These are phyloP conservation scores for Drosophila sp. DNA, from an alignment of 1,140 invertebrate species.

Conservation along the genomic window DNA sequence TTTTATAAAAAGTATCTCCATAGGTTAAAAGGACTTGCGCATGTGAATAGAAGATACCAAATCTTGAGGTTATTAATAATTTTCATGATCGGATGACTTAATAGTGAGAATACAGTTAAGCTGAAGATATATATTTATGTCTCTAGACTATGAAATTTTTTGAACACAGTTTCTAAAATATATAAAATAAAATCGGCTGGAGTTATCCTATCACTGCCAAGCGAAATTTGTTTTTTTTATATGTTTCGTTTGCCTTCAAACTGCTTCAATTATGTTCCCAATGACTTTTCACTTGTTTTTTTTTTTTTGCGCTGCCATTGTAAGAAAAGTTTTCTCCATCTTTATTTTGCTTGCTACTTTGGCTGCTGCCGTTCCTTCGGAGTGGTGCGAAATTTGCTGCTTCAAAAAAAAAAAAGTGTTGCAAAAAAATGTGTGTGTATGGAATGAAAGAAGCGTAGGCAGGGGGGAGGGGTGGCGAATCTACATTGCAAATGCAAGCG, in stretches of 20 bases:
- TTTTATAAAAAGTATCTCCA: too few species aligned
- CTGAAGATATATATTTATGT: too few species aligned
- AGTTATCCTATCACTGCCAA: background rate
- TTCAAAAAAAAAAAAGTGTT: constrained; percentile 54
- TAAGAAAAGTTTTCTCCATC: constrained; percentile 2
- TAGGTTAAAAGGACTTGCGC: too few species aligned
- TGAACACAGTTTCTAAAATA: too few species aligned
- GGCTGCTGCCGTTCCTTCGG: constrained; percentile 19
- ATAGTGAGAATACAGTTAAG: too few species aligned
- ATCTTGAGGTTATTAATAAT: too few species aligned
- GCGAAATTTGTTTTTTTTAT: background rate
- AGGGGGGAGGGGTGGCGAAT: constrained; percentile 44
- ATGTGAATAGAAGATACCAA: too few species aligned
- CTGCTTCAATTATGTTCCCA: constrained; percentile 2
- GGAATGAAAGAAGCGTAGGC: background rate
- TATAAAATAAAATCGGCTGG: too few species aligned
- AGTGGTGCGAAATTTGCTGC: constrained; percentile 66
- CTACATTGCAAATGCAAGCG: constrained; percentile 77
- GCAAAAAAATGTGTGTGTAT: background rate
- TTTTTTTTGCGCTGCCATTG: constrained; percentile 16
- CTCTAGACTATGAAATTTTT: too few species aligned
- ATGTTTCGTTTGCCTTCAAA: background rate
- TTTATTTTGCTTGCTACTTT: background rate
- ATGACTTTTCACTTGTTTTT: background rate
- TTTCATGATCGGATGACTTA: too few species aligned